Base-by-base conservation (phyloP, 2,797 vertebrate species). In the Phylloscopus collybita region DNA sequence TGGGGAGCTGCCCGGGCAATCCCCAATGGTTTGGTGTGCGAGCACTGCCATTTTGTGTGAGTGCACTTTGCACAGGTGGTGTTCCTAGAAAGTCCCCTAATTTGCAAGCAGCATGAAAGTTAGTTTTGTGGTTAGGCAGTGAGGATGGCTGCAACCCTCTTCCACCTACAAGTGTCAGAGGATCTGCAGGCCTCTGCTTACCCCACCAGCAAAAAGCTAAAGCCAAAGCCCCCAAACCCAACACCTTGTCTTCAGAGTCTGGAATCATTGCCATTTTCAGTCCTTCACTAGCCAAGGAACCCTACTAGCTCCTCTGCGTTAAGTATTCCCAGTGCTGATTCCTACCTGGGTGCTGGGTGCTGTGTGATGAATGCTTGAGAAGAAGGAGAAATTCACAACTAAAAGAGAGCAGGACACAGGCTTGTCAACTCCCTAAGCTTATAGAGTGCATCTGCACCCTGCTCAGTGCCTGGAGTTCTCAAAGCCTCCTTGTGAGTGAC, bases 21-120 rank as follows among this genome's bases (percentile, higher is more conserved):
- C 92, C 82, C 88, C 92, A n/a, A 4, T 2, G 1, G 27, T 59
- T 83, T 4, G 1, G 27, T 65, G 74, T 26, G 61, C 0, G 2
- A 90, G 29, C 1, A 0, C 45, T 78, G 67, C 53, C 2, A 30
- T 78, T 66, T 34, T 14, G 10, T 51, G n/a, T 45, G 53, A 88
- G 80, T 6, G 49, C 29, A 4, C 15, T 92, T 86, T 10, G 13
- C 47, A 44, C 92, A 92, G 80, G 56, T 95, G 92, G 10, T 6
- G 34, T 96, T 96, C 95, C 92, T 96, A 95, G 96, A 96, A 94
- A 94, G 95, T 95, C 80, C 93, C 86, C 76, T 93, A 90, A 96
- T 95, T 94, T 96, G 92, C 87, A 94, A 90, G 45, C 60, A 86
- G 82, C 1, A 4, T 62, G 64, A 90, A 92, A 94, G 54, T 53